Conservation (phyloP, 2,113 vertebrate genomes). For the Quiscalus mexicanus region DNA sequence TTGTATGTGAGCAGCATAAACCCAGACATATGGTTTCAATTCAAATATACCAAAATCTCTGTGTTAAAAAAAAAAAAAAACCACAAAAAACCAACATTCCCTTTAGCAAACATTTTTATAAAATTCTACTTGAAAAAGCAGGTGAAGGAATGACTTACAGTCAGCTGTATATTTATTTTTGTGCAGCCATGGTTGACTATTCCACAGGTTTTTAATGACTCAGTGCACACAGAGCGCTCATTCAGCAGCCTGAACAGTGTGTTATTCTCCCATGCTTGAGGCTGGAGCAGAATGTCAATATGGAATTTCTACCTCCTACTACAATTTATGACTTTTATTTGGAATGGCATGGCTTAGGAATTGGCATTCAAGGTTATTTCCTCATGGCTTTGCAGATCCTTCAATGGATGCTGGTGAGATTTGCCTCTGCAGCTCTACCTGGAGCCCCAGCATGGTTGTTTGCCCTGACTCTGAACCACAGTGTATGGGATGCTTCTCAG, state of each 20-base stretch:
- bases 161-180: slow-evolving; percentile 66
- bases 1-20: slow-evolving; percentile 4
- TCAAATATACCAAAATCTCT: slow-evolving; percentile 15
- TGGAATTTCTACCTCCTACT: slow-evolving; percentile 35
- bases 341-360: background rate
- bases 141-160: slow-evolving; percentile 44
- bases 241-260: slow-evolving; percentile 54
- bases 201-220: slow-evolving; percentile 40
- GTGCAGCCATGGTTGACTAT: slow-evolving; percentile 42
- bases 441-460: fast-evolving
- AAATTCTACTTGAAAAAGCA: slow-evolving; percentile 57
- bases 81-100: background rate
- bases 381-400: background rate
- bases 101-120: slow-evolving; percentile 63
- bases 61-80: background rate
- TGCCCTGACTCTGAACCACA: background rate
- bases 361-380: background rate
- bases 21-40: slow-evolving; percentile 69
- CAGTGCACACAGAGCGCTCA: slow-evolving; percentile 53
- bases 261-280: slow-evolving; percentile 48
- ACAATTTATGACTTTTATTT: slow-evolving; percentile 38
- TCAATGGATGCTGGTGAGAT: background rate
- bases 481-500: background rate
- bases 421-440: background rate
- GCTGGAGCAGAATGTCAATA: background rate